These are phyloP conservation scores for Drosophila borealis DNA, from an alignment of 2,888 invertebrate genomes.

Conservation along the genomic window DNA sequence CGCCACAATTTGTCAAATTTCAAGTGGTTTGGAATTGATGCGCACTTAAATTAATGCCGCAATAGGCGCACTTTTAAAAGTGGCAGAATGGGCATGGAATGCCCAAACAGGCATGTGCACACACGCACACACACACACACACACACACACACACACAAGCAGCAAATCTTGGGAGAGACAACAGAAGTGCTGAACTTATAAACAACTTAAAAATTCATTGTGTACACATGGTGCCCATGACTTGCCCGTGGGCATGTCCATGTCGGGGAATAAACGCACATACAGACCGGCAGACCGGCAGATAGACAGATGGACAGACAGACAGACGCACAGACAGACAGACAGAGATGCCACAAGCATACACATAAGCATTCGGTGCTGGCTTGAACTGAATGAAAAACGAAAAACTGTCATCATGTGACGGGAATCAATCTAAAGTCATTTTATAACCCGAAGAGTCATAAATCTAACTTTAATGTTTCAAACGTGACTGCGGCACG, in stretches of 20 bases:
- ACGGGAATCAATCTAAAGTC: conserved; percentile 84
- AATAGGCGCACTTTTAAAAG: conserved; percentile 13
- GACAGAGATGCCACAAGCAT: background rate
- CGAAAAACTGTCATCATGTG: conserved; percentile 82
- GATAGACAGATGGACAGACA: background rate
- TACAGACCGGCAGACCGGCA: conserved; percentile 7
- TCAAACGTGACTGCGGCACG: conserved; percentile 82
- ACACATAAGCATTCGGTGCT: conserved; percentile 1
- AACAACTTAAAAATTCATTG: conserved; percentile 83
- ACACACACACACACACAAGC: background rate
- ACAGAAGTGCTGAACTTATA: conserved; percentile 58
- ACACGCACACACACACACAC: conserved; percentile 1
- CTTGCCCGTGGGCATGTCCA: conserved; percentile 46
- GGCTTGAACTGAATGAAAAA: conserved; percentile 61
- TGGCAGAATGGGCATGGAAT: conserved; percentile 13
- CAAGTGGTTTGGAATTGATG: conserved; percentile 74
- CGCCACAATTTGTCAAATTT: conserved; percentile 76
- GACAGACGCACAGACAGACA: conserved; percentile 3
- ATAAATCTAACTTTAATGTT: conserved; percentile 84
- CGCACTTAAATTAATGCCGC: conserved; percentile 56
- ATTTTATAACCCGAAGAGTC: conserved; percentile 84
- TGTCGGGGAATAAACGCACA: conserved; percentile 33
- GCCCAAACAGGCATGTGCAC: background rate
- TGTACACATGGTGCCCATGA: conserved; percentile 72
- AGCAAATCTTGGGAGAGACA: conserved; percentile 1